A percentile compares a stretch with the other conserved stretches of the same genome.
Conservation (phyloP, 2,797 vertebrate species). For the Parauchenoglanis punctatus region DNA sequence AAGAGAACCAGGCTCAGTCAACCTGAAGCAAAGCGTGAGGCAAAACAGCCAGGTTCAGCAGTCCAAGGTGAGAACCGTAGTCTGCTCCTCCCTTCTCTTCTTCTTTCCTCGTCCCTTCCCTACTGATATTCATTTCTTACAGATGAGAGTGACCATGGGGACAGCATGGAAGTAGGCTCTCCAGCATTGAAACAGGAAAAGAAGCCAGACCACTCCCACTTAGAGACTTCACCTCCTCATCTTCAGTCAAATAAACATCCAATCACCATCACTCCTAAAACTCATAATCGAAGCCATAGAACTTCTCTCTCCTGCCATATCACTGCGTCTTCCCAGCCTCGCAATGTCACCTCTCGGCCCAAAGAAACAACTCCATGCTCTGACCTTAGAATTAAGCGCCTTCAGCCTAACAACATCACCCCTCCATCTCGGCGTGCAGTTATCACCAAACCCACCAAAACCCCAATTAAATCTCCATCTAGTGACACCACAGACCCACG, state of each 20-base stretch:
- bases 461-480: background rate
- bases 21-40: conserved; percentile 40
- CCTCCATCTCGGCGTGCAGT: background rate
- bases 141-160: conserved; percentile 37
- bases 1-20: conserved; percentile 67
- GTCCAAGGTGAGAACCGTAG: conserved; percentile 2
- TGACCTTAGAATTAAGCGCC: conserved; percentile 23
- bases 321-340: conserved; percentile 20
- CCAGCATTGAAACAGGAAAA: conserved; percentile 57
- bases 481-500: conserved; percentile 57
- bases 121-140: background rate
- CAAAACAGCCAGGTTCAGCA: conserved; percentile 51
- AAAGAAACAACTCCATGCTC: conserved; percentile 37
- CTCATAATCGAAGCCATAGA: conserved; percentile 27
- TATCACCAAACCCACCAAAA: conserved; percentile 1
- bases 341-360: background rate
- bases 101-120: background rate
- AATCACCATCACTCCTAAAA: conserved; percentile 27
- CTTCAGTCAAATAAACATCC: conserved; percentile 14
- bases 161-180: conserved; percentile 50
- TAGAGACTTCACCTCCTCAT: background rate
- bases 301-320: conserved; percentile 7
- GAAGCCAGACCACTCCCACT: conserved; percentile 45
- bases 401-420: conserved; percentile 16
- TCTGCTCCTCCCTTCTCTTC: background rate